Percentiles rank a stretch among this genome's conserved stretches.
phyloP scores from a whole-genome alignment of 2,113 vertebrate genomes.

The cattle (Bos taurus) region DNA sequence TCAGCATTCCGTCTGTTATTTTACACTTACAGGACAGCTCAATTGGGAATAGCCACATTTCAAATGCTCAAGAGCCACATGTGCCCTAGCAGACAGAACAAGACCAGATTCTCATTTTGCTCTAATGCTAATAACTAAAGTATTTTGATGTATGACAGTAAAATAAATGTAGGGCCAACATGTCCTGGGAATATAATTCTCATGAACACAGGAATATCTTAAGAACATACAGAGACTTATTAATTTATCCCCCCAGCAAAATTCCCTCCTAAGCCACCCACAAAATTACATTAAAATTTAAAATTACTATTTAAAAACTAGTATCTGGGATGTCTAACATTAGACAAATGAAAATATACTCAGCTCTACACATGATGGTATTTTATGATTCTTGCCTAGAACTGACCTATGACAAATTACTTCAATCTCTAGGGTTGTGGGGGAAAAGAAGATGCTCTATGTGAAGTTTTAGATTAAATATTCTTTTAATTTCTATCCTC shows the following conservation, averaged over 20 bases:
- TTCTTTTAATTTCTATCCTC: neutral
- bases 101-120: neutral
- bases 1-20: neutral
- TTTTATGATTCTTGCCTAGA: neutral
- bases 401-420: neutral
- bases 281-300: neutral
- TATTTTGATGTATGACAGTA: neutral
- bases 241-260: neutral
- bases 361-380: neutral
- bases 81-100: neutral
- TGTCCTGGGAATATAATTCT: neutral
- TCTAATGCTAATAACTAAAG: neutral
- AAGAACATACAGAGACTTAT: neutral
- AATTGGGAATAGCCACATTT: neutral
- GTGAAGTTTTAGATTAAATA: neutral
- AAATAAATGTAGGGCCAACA: neutral
- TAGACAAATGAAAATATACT: neutral
- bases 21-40: neutral
- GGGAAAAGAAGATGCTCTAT: neutral
- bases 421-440: neutral
- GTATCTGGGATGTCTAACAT: neutral
- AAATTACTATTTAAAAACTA: neutral
- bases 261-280: neutral
- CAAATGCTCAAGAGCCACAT: neutral
- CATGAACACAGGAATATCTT: neutral